Base-by-base conservation (phyloP, 2,113 vertebrate species). In the Gobiocypris rarus region DNA sequence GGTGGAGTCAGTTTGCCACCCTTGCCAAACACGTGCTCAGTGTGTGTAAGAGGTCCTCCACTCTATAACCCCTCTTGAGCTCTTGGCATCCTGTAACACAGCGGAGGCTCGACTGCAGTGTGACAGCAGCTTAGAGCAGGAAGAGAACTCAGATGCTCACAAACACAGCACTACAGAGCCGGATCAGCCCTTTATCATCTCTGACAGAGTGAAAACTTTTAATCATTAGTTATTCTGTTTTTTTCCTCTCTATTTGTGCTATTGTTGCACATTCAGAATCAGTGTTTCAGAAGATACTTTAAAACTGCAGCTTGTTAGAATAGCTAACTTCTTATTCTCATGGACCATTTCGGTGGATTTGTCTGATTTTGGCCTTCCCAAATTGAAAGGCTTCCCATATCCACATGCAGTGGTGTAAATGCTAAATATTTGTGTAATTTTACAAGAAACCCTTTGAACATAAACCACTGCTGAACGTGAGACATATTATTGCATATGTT, bases 31-130 rank as follows among this genome's bases (percentile, higher is more conserved):
- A 50, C 43, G 26, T 54, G 19, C 52, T 52, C 41, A 24, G 45
- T 78, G 28, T 75, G 56, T 54, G 58, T 61, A 31, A 85, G 52
- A 83, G 82, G 48, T 81, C 75, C 86, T 73, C 83, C 89, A 82
- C 87, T 86, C 85, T 85, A 86, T 77, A 61, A 88, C 73, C 87
- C 87, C 91, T 86, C 87, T 90, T 84, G 59, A 88, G 85, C 86
- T 74, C 31, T 59, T 85, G 41, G 75, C 50, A 84, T 52, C 31
- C 13, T 50, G 28, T 45, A 41, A 71, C 26, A 48, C 67, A 67
- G 50, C 26, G 7, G 58, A 67, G 50, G 50, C 11, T 48, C 6
- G 52, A 69, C 56, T 9, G 61, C 75, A 86, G 76, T 71, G 48
- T 71, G 81, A 87, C 83, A 74, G 70, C 67, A 81, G 85, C 86